Base-by-base conservation (phyloP, 2,113 vertebrate species). In the Arenaria interpres region DNA sequence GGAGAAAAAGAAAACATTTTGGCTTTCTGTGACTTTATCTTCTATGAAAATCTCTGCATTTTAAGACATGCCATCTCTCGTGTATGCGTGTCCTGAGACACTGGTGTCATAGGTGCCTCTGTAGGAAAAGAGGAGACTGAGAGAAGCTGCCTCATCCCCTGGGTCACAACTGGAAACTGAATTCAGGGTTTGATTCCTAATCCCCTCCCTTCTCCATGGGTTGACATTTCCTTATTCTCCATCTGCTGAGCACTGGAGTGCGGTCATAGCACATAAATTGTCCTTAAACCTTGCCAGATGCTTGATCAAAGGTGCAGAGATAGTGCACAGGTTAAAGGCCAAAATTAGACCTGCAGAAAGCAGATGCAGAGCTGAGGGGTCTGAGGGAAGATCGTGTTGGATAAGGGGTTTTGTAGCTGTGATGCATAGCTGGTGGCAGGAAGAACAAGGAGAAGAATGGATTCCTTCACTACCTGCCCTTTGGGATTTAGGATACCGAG, bases 41-140 rank as follows among this genome's bases (percentile, higher is more conserved):
- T 59, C 76, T 27, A 10, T 5, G 33, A 53, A 54, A 39, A 32
- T 30, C 22, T 39, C 28, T 37, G 22, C 17, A 0, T 45, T 62
- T 57, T 5, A 20, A 41, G 21, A 33, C 8, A 1, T 8, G 2
- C 3, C 33, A 7, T 27, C 35, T 56, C 35, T 27, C 43, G 0
- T 0, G 20, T 12, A 1, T 5, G 8, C 10, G 0, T 6, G 37
- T 15, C 46, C 9, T 2, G 0, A 10, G 57, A 2, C 15, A 6
- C 43, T 25, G 63, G 84, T 13, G 2, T 28, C 43, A 4, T 0
- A 39, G 51, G 14, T 23, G 27, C 35, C 23, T 32, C 23, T 10
- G 3, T 0, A 33, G 30, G 32, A 14, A 53, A 66, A 66, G 35
- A 21, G 53, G 56, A 48, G 71, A 6, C 23, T 7, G 68, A 24